These are phyloP conservation scores for Drosophila hawaiiensis DNA, from an alignment of 2,888 invertebrate species.

Conservation along the genomic window DNA sequence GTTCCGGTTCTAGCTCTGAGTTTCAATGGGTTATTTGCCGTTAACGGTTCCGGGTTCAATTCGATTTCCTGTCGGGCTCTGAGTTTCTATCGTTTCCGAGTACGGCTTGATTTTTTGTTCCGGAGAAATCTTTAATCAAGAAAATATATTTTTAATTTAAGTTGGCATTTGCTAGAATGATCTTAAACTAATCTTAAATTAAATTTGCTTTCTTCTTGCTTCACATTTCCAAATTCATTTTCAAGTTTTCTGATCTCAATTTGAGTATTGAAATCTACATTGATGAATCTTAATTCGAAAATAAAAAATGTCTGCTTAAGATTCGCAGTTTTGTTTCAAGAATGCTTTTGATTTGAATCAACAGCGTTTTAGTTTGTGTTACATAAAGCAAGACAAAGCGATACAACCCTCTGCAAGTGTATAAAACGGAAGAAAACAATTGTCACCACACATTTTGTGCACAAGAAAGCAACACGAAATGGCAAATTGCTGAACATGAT, in stretches of 20 bases:
- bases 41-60: not conserved
- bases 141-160: not conserved
- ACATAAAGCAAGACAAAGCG: not conserved
- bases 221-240: not conserved
- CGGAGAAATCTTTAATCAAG: not conserved
- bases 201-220: not conserved
- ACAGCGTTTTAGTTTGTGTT: not conserved
- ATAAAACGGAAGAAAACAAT: slow-evolving; percentile 62
- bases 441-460: slow-evolving; percentile 74
- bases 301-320: not conserved
- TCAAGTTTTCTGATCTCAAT: not conserved
- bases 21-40: not conserved
- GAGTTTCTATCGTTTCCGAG: not conserved
- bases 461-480: slow-evolving; percentile 59
- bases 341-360: not conserved
- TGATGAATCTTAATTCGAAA: not conserved
- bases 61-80: not conserved
- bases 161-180: not conserved
- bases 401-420: not conserved
- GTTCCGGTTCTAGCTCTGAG: not conserved
- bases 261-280: not conserved
- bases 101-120: not conserved
- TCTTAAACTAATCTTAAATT: not conserved
- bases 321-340: not conserved
- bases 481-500: slow-evolving; percentile 66